These are phyloP conservation scores for Amphibalanus amphitrite DNA, from an alignment of 1,140 invertebrate genomes.

Conservation along the genomic window DNA sequence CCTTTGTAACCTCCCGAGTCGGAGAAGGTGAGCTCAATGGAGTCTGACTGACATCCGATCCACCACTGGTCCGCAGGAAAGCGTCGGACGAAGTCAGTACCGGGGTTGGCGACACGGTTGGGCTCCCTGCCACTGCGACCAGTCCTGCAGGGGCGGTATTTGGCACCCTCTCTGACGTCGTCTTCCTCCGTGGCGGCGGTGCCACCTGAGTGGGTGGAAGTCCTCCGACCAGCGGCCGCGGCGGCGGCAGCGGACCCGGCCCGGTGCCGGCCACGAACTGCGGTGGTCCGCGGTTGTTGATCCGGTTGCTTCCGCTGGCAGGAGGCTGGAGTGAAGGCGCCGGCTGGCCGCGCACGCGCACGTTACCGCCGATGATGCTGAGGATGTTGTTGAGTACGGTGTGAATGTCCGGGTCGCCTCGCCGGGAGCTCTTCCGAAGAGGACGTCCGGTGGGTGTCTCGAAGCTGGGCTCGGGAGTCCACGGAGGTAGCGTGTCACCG, in stretches of 20 bases:
- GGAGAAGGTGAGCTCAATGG: too few species aligned
- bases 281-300: constrained; percentile 66
- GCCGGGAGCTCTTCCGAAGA: constrained; percentile 3
- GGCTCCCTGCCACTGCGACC: not conserved
- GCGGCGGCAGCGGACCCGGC: constrained; percentile 26
- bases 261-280: constrained; percentile 14
- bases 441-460: not conserved
- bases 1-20: too few species aligned
- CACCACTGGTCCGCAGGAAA: constrained; percentile 15
- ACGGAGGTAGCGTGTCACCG: too few species aligned
- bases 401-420: constrained; percentile 44
- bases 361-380: constrained; percentile 69
- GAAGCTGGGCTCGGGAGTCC: too few species aligned
- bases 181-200: constrained; percentile 51
- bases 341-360: constrained; percentile 33
- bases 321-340: constrained; percentile 12
- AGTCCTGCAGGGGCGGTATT: not conserved
- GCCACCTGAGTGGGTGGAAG: constrained; percentile 50
- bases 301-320: constrained; percentile 35
- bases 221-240: constrained; percentile 20
- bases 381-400: constrained; percentile 80
- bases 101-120: constrained; percentile 14
- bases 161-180: constrained; percentile 33
- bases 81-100: constrained; percentile 20
- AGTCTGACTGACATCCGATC: too few species aligned